Evolutionary conservation across 2,797 vertebrate genomes (phyloP), one percentile per base, ranked within the genome.

Genomic region (Enteromius paludinosus): DNA sequence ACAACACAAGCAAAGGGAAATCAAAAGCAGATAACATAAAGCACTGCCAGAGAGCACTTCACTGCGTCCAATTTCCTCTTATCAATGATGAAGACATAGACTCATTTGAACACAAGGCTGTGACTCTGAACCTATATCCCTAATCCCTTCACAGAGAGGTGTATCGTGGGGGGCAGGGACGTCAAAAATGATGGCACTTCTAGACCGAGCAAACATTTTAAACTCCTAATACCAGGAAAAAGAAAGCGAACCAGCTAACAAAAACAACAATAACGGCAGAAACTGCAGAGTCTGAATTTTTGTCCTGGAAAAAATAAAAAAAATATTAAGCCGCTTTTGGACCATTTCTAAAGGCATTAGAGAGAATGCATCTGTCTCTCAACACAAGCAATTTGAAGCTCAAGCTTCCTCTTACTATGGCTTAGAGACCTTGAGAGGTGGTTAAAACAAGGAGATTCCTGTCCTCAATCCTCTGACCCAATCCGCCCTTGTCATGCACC

Each of bases 311-410:
- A 43, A 43, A 41, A 41, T 9, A n/a, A 28, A 75, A 77, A 79
- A 81, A 56, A 45, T 6, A 35, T 75, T 81, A 78, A 86, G 83
- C 86, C 71, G 70, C 61, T 84, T 80, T 79, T 77, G 71, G 54
- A 69, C 54, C 69, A 81, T 82, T 83, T 84, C 68, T 84, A 45
- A 83, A 77, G 62, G 82, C 83, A 87, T 86, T 81, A 61, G 38
- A 82, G 20, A 78, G 28, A 62, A 75, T 47, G 17, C 59, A 83
- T 75, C 83, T 69, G 74, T 87, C 83, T 82, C 74, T 83, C 71
- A 84, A 33, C 74, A 73, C 17, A 84, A 85, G 76, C 82, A 82
- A 87, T 85, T 79, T 87, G 83, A 86, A 78, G 80, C 84, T 64
- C 86, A 83, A 74, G 49, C 78, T 65, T 85, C 49, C 54, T 83